Conservation (phyloP, 53 echinoderm and acorn worm genomes). For the Holothuria scabra region DNA sequence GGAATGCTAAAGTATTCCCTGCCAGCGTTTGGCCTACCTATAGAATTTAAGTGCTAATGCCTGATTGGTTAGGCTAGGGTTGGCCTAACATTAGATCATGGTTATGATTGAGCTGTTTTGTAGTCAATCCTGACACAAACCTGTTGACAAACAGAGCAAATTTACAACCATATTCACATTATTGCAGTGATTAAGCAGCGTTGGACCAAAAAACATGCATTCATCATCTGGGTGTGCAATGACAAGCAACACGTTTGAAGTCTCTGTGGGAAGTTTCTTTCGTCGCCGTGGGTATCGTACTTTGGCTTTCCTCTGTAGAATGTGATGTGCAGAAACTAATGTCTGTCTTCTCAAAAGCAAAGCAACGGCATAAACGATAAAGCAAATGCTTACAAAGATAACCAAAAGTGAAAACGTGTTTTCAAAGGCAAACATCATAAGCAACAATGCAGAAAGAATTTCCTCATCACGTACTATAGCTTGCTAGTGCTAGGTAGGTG, state of each 20-base stretch:
- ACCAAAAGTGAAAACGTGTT: constrained; percentile 16
- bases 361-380: not conserved
- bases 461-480: no score
- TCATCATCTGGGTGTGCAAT: constrained; percentile 98
- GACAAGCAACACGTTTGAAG: constrained; percentile 71
- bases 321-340: constrained; percentile 4
- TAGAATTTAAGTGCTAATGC: no score
- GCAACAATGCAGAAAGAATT: not conserved
- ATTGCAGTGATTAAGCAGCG: constrained; percentile 60
- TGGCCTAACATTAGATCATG: no score
- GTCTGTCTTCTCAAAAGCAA: constrained; percentile 1
- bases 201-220: constrained; percentile 93
- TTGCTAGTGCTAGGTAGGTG: not conserved
- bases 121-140: constrained; percentile 6
- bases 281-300: not conserved
- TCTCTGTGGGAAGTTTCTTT: not conserved
- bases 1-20: no score
- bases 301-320: constrained; percentile 1
- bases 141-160: constrained; percentile 82
- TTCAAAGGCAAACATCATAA: constrained; percentile 1
- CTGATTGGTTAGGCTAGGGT: no score
- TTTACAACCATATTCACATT: constrained; percentile 40
- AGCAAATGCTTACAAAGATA: not conserved
- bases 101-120: no score
- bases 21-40: no score